These are phyloP conservation scores for Chironomus riparius DNA, from an alignment of 2,888 invertebrate genomes.

Conservation along the genomic window DNA sequence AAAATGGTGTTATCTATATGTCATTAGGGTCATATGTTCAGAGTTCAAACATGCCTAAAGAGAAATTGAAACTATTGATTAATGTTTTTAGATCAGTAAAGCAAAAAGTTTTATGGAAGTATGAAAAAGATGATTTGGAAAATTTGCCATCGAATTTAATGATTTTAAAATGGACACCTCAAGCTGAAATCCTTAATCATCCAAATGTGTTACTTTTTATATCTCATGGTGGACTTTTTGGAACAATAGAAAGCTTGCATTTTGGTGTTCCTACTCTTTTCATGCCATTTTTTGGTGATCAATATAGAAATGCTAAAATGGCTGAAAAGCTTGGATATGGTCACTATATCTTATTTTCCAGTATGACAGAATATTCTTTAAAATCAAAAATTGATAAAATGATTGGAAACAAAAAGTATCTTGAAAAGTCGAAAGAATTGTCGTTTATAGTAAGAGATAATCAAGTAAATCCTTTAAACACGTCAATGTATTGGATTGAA, in stretches of 20 bases:
- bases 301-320: constrained; percentile 40
- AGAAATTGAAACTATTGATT: no score
- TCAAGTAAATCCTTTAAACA: constrained; percentile 46
- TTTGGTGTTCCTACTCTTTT: constrained; percentile 42
- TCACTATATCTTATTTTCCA: constrained; percentile 36
- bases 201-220: constrained; percentile 41
- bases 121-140: no score
- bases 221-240: constrained; percentile 42
- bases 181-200: constrained; percentile 41
- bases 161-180: no score
- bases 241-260: constrained; percentile 39
- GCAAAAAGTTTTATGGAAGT: constrained; percentile 41
- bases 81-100: constrained; percentile 36
- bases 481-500: constrained; percentile 53
- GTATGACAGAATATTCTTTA: constrained; percentile 38
- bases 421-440: constrained; percentile 38
- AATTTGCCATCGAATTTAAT: no score
- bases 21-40: constrained; percentile 31
- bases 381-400: constrained; percentile 38
- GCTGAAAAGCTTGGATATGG: constrained; percentile 41
- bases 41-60: no score
- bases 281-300: constrained; percentile 44
- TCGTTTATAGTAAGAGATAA: constrained; percentile 36
- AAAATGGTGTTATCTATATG: constrained; percentile 43
- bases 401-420: constrained; percentile 35